Percentiles rank a stretch among this genome's conserved stretches.
These are phyloP conservation scores for Tipula lateralis DNA, from an alignment of 2,888 invertebrate species.

Conservation along the genomic window DNA sequence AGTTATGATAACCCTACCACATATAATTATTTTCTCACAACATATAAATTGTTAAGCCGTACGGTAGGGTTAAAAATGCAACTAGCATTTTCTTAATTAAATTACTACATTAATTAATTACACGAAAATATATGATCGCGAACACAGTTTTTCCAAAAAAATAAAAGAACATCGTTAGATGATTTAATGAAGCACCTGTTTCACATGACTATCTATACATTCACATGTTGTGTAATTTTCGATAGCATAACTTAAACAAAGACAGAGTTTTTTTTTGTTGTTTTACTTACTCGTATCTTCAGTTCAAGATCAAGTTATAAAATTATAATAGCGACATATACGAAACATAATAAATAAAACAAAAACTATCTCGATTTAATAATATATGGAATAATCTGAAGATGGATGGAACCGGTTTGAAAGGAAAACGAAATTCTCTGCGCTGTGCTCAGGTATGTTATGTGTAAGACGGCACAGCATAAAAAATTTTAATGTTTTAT, in stretches of 20 bases:
- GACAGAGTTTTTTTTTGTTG: background rate
- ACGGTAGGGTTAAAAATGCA: background rate
- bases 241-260: background rate
- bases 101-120: background rate
- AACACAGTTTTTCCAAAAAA: background rate
- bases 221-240: background rate
- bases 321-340: background rate
- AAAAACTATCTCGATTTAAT: background rate
- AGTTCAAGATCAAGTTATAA: background rate
- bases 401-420: background rate
- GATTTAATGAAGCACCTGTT: conserved; percentile 11
- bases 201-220: background rate
- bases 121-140: background rate
- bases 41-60: background rate
- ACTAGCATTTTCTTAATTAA: background rate
- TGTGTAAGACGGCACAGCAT: background rate
- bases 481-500: background rate
- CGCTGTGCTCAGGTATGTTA: background rate
- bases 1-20: background rate
- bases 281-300: background rate
- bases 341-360: background rate
- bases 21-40: background rate
- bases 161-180: background rate
- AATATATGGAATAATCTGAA: background rate
- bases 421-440: background rate